phyloP scores from a whole-genome alignment of 2,113 vertebrate species.

The Triplophysa rosa region DNA sequence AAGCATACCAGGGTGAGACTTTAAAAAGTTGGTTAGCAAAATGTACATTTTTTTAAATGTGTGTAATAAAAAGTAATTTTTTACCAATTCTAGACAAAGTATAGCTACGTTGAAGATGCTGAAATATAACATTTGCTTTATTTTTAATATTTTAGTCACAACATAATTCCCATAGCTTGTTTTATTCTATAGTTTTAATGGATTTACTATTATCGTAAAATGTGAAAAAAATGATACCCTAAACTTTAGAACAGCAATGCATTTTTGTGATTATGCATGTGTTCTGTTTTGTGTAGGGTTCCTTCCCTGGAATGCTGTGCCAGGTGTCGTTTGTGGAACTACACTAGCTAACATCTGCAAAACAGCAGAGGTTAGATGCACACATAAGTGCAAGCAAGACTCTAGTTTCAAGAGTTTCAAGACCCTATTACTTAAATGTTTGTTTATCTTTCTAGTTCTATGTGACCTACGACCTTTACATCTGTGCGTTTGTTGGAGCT shows the following conservation, averaged over 20 bases:
- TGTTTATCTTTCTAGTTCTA: slow-evolving; percentile 82
- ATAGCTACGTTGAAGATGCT: too few species aligned
- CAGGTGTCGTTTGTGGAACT: slow-evolving; percentile 90
- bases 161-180: too few species aligned
- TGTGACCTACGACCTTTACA: slow-evolving; percentile 93
- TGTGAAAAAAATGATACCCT: too few species aligned
- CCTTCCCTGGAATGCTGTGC: slow-evolving; percentile 92
- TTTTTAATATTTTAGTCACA: too few species aligned
- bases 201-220: too few species aligned
- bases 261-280: neutral
- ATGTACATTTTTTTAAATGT: too few species aligned
- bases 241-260: neutral
- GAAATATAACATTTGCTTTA: too few species aligned
- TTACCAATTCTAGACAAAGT: too few species aligned
- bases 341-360: slow-evolving; percentile 94
- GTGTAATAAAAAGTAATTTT: too few species aligned
- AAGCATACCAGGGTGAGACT: too few species aligned
- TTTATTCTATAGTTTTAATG: too few species aligned
- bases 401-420: neutral
- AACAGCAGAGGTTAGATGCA: slow-evolving; percentile 85
- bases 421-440: neutral
- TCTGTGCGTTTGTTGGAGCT: slow-evolving; percentile 91
- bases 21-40: too few species aligned
- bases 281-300: slow-evolving; percentile 74
- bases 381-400: slow-evolving; percentile 14